These are phyloP conservation scores for Phalloptychus januarius DNA, from an alignment of 2,797 vertebrate species.

Conservation along the genomic window DNA sequence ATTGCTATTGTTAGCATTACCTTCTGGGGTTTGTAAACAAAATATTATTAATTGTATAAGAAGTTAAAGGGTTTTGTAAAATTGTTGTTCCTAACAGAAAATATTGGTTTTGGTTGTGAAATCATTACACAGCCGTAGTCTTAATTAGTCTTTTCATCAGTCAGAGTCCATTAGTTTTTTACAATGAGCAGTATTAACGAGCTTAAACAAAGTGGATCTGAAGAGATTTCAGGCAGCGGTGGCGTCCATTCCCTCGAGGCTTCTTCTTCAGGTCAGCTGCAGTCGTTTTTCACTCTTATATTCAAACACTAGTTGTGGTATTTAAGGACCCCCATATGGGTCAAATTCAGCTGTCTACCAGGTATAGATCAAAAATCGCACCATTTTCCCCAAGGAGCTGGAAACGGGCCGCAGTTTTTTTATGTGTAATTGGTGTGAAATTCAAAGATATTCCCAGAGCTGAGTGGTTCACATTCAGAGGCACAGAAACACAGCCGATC, in stretches of 20 bases:
- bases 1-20: constrained; percentile 18
- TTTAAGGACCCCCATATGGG: constrained; percentile 20
- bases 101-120: not conserved
- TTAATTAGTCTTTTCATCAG: not conserved
- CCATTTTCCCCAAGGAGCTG: constrained; percentile 8
- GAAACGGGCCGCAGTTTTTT: constrained; percentile 22
- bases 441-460: constrained; percentile 32
- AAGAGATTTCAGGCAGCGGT: not conserved
- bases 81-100: not conserved
- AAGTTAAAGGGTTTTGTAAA: not conserved
- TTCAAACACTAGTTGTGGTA: constrained; percentile 28
- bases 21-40: constrained; percentile 25
- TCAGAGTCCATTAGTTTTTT: not conserved
- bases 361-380: constrained; percentile 34
- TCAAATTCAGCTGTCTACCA: constrained; percentile 22
- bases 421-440: constrained; percentile 70
- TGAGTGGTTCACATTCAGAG: constrained; percentile 19
- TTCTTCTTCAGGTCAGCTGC: constrained; percentile 3
- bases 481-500: constrained; percentile 32
- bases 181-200: not conserved
- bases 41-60: constrained; percentile 35
- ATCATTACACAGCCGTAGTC: not conserved
- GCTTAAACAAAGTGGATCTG: not conserved
- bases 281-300: constrained; percentile 28
- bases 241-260: not conserved